Evolutionary conservation across 2,113 vertebrate species (phyloP), one percentile per base, ranked within the genome.

Genomic region (Melanotaenia duboulayi): DNA sequence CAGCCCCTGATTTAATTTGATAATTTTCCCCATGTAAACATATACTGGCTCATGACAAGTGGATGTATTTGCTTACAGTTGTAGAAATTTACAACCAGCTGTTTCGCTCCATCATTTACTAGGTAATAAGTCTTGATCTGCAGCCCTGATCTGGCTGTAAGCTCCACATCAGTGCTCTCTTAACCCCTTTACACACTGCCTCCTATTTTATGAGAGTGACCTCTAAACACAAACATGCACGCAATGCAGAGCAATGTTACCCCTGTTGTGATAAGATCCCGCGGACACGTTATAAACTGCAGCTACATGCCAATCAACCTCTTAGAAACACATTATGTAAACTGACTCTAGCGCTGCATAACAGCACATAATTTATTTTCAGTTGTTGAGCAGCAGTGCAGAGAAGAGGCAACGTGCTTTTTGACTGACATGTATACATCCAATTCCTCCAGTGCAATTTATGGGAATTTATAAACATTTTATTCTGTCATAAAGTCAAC

Each of bases 181-280:
- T 50, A 63, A 55, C 51, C 64, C 37, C 37, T 37, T 78, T 55
- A 56, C 52, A 70, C 22, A 63, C 40, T 19, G 25, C 19, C 54
- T 73, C 10, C 46, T 54, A 59, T 71, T 79, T 82, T 58, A 37
- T 11, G 37, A 76, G 44, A 19, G 20, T 65, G 71, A 87, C 65
- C 49, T 76, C 54, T 24, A 3, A 44, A 61, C 55, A 57, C 54
- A 51, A 40, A 68, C 58, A 66, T 52, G 54, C 59, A 51, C 48
- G 39, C 4, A 23, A 46, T 20, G 17, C 49, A 62, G 46, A 60
- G 32, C 35, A 65, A 35, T 37, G 24, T 54, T 50, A 87, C 65
- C 57, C 58, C 71, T 20, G 55, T 58, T 17, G 67, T 44, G 79
- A 80, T 76, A 71, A 75, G 63, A 73, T 58, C 70, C 28, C 1